Conservation (phyloP, 2,888 invertebrate species). For the Melinaea marsaeus region DNA sequence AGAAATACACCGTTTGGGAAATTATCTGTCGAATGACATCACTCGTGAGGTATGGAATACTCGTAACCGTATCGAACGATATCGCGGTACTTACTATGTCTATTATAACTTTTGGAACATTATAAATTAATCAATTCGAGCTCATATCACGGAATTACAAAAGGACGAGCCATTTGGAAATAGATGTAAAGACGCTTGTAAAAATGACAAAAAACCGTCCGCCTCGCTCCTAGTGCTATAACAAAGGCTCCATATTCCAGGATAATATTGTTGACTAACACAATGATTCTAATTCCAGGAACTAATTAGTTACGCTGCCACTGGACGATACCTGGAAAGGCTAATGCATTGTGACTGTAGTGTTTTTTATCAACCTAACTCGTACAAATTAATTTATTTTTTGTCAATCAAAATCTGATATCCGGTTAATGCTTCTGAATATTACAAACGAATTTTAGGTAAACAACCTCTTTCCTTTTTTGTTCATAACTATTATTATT, state of each 20-base stretch:
- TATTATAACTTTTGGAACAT: no score
- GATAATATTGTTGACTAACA: slow-evolving; percentile 16
- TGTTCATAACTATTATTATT: no score
- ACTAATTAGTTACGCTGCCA: slow-evolving; percentile 20
- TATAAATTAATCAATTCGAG: no score
- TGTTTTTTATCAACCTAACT: slow-evolving; percentile 7
- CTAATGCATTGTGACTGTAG: slow-evolving; percentile 13
- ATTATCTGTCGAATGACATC: no score
- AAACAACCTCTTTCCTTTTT: slow-evolving; percentile 10
- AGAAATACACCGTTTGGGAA: no score
- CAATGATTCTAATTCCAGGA: slow-evolving; percentile 27
- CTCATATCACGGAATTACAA: no score
- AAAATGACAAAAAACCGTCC: no score
- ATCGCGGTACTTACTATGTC: no score
- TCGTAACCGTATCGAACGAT: neutral
- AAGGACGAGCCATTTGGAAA: no score
- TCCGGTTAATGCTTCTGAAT: slow-evolving; percentile 15
- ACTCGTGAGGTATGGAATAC: neutral
- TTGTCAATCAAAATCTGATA: slow-evolving; percentile 8
- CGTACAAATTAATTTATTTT: slow-evolving; percentile 15
- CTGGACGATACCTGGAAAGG: slow-evolving; percentile 15
- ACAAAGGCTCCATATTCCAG: slow-evolving; percentile 29
- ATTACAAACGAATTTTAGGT: slow-evolving; percentile 19
- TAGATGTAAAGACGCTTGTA: no score
- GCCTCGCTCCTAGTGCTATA: slow-evolving; percentile 25